phyloP scores from a whole-genome alignment of 2,888 invertebrate genomes.

The Holacanthella duospinosa region DNA sequence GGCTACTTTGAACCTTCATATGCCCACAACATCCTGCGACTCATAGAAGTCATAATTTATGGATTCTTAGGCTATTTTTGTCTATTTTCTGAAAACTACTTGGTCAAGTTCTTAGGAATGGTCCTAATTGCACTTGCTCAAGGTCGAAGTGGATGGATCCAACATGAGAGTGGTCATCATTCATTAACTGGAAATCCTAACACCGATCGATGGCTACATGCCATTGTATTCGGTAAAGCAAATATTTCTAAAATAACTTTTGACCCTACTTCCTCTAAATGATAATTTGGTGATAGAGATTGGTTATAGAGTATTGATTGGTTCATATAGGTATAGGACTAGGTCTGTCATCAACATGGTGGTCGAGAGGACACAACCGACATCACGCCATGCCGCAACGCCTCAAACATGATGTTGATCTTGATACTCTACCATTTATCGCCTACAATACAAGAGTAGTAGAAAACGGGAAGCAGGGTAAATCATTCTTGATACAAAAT shows the following conservation, averaged over 20 bases:
- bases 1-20: constrained; percentile 28
- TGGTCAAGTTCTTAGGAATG: constrained; percentile 25
- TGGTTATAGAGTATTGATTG: too few species aligned
- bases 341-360: constrained; percentile 31
- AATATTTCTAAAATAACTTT: too few species aligned
- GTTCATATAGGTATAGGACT: constrained; percentile 22
- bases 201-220: constrained; percentile 21
- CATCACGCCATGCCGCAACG: constrained; percentile 34
- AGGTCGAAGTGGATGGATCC: constrained; percentile 30
- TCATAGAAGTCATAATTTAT: constrained; percentile 22
- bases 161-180: constrained; percentile 29
- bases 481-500: constrained; percentile 29
- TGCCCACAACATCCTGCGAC: constrained; percentile 21
- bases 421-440: constrained; percentile 29
- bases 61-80: constrained; percentile 22
- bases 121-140: constrained; percentile 23
- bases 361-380: constrained; percentile 27
- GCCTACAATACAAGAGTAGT: constrained; percentile 29
- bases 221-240: constrained; percentile 23
- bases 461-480: constrained; percentile 26
- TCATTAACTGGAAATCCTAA: constrained; percentile 26
- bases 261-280: too few species aligned
- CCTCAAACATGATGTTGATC: constrained; percentile 29
- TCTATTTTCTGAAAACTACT: constrained; percentile 20
- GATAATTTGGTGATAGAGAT: too few species aligned